Conservation (phyloP, 2,888 invertebrate genomes). For the Tenthredo mesomela region DNA sequence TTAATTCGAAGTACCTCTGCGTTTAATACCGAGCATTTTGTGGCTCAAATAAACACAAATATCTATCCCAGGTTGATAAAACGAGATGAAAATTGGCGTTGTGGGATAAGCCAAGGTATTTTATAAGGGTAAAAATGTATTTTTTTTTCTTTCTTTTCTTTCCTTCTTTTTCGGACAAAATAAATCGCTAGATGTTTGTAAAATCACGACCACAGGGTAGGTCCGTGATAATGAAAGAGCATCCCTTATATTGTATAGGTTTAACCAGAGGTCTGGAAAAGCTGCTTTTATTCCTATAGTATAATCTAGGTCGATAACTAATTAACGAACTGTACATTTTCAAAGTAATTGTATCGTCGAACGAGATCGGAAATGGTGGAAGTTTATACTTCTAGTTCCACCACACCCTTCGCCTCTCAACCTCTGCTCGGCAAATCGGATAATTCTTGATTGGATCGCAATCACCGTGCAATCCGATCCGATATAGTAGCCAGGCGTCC, state of each 20-base stretch:
- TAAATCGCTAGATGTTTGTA: neutral
- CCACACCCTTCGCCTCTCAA: constrained; percentile 11
- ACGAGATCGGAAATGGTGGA: constrained; percentile 44
- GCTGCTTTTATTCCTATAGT: constrained; percentile 11
- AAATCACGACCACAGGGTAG: neutral
- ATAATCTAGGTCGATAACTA: constrained; percentile 49
- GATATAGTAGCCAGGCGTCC: constrained; percentile 28
- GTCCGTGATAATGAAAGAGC: neutral
- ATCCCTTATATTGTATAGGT: neutral
- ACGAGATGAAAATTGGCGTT: constrained; percentile 10
- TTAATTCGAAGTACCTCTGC: constrained; percentile 3
- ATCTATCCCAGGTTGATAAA: constrained; percentile 1
- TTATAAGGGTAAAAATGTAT: neutral
- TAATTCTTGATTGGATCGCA: constrained; percentile 53
- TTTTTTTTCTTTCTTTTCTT: neutral
- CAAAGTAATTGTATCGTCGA: constrained; percentile 35
- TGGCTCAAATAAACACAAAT: neutral
- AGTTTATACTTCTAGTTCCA: constrained; percentile 38
- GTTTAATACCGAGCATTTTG: constrained; percentile 14
- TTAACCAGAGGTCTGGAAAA: neutral
- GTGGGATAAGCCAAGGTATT: neutral
- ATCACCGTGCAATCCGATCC: constrained; percentile 50
- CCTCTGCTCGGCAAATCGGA: constrained; percentile 46
- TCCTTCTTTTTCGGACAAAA: neutral
- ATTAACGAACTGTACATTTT: constrained; percentile 46